These are phyloP conservation scores for Ctenoplectra terminalis DNA, from an alignment of 1,140 invertebrate species.

Conservation along the genomic window DNA sequence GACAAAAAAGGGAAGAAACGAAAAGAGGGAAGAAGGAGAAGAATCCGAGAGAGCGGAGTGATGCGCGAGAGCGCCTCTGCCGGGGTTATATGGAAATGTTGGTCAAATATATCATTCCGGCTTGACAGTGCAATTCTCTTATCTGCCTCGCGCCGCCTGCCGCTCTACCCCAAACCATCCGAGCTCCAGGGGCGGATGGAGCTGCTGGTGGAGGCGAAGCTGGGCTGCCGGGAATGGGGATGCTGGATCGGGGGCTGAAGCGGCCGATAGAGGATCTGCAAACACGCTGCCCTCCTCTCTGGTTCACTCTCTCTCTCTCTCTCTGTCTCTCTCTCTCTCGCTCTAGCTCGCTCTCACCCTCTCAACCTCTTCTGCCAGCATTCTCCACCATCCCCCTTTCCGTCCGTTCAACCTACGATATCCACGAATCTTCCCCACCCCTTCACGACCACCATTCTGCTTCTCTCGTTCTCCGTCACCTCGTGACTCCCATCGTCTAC, in stretches of 20 bases:
- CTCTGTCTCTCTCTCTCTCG: background rate
- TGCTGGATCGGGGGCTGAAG: conserved; percentile 72
- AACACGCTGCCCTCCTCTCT: conserved; percentile 76
- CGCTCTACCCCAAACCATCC: conserved; percentile 76
- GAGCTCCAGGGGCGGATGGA: conserved; percentile 74
- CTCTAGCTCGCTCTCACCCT: conserved; percentile 7
- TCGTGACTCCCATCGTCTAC: conserved; percentile 68
- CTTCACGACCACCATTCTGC: conserved; percentile 62
- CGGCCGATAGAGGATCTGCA: conserved; percentile 83
- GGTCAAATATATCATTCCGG: conserved; percentile 93
- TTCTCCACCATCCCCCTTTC: conserved; percentile 26
- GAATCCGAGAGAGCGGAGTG: conserved; percentile 65
- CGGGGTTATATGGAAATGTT: conserved; percentile 90
- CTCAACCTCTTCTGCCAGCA: conserved; percentile 17
- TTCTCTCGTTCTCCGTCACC: conserved; percentile 68
- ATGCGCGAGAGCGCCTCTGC: conserved; percentile 79
- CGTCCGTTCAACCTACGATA: conserved; percentile 47
- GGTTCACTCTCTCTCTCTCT: conserved; percentile 58
- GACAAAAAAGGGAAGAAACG: conserved; percentile 27
- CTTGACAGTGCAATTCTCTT: conserved; percentile 94
- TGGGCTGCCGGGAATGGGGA: conserved; percentile 60
- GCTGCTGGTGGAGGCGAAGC: conserved; percentile 75
- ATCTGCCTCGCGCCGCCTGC: conserved; percentile 84
- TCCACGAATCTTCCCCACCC: conserved; percentile 52
- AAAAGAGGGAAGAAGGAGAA: conserved; percentile 54